Evolutionary conservation across 2,888 invertebrate genomes (phyloP).

Genomic region (Troides aeacus): DNA sequence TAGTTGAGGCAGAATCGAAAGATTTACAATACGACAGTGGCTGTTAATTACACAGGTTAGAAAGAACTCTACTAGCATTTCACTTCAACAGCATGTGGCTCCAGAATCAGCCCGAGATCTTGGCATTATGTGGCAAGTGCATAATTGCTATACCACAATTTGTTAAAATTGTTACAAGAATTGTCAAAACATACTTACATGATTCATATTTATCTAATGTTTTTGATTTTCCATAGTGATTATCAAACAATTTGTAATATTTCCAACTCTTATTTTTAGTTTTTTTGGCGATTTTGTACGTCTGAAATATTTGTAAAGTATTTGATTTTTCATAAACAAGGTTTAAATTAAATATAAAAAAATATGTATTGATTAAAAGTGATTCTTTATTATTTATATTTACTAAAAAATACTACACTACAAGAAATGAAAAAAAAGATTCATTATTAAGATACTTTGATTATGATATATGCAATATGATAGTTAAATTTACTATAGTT

Average conservation of each 20-base stretch:
- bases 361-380: background rate
- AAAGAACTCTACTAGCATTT: too few species aligned
- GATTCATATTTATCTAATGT: conserved; percentile 70
- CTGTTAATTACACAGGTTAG: too few species aligned
- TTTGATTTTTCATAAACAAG: background rate
- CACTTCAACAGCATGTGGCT: too few species aligned
- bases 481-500: background rate
- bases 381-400: background rate
- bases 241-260: conserved; percentile 70
- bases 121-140: too few species aligned
- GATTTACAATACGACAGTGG: too few species aligned
- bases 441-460: background rate
- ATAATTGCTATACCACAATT: too few species aligned
- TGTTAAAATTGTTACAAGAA: background rate
- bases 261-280: conserved; percentile 66
- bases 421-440: background rate
- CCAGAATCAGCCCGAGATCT: too few species aligned
- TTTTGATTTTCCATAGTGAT: conserved; percentile 62
- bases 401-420: background rate
- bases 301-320: conserved; percentile 46
- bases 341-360: background rate
- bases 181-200: conserved; percentile 55
- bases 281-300: conserved; percentile 68
- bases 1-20: too few species aligned
- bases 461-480: background rate